These are phyloP conservation scores for Drosophila nr. perissopoda DNA, from an alignment of 2,888 invertebrate genomes.

Conservation along the genomic window DNA sequence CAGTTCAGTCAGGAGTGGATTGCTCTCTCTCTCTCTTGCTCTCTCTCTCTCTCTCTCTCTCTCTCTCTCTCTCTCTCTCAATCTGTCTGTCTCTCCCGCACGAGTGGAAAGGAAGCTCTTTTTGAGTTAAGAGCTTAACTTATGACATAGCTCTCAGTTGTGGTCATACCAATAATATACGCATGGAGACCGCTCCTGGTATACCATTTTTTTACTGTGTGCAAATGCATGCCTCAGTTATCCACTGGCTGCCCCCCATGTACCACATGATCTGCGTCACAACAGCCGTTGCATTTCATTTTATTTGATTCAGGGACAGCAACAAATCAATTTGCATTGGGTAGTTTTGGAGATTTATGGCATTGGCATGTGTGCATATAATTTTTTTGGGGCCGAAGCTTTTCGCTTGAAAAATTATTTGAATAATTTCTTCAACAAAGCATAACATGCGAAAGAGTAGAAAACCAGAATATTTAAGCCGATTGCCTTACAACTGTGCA, in stretches of 20 bases:
- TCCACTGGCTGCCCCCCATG: neutral
- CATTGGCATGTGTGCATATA: slow-evolving; percentile 46
- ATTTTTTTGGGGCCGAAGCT: slow-evolving; percentile 36
- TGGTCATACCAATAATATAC: neutral
- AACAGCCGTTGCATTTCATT: slow-evolving; percentile 58
- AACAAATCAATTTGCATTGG: slow-evolving; percentile 78
- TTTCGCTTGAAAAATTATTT: slow-evolving; percentile 35
- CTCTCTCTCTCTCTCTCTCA: neutral
- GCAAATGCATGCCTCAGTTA: slow-evolving; percentile 3
- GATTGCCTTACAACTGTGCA: neutral
- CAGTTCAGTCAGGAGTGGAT: slow-evolving; percentile 36
- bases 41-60: neutral
- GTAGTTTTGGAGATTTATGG: slow-evolving; percentile 67
- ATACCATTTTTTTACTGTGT: neutral
- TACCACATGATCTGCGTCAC: slow-evolving; percentile 3
- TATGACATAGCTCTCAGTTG: neutral
- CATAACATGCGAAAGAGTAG: neutral
- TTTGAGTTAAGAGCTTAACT: neutral
- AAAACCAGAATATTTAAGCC: slow-evolving; percentile 25
- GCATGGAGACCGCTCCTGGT: slow-evolving; percentile 31
- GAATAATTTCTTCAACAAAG: slow-evolving; percentile 37
- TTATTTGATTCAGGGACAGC: slow-evolving; percentile 68
- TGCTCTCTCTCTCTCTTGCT: neutral
- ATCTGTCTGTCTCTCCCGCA: neutral
- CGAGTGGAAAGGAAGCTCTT: neutral